These are phyloP conservation scores for Echinometra lucunter DNA, from an alignment of 53 echinoderm and acorn worm genomes.

Conservation along the genomic window DNA sequence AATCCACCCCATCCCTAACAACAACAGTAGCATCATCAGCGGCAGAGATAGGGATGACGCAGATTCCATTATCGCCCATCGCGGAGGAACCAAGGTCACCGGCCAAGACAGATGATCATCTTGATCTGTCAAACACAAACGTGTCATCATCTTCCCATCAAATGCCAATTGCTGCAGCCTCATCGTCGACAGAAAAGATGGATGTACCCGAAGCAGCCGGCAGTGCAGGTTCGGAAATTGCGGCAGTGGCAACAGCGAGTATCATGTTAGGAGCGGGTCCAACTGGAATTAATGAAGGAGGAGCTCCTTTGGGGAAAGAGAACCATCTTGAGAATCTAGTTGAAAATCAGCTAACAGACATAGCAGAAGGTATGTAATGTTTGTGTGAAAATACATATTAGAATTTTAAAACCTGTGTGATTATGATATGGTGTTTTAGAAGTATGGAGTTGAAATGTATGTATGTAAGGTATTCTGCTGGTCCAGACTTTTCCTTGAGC, in stretches of 20 bases:
- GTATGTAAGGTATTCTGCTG: too few relatives aligned
- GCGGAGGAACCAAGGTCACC: conserved; percentile 65
- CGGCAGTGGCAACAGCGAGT: background rate
- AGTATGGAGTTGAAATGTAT: too few relatives aligned
- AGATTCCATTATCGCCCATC: conserved; percentile 68
- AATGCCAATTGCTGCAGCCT: background rate
- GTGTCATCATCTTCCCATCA: conserved; percentile 58
- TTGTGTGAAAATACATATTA: background rate
- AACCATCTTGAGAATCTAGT: background rate
- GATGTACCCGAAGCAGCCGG: background rate
- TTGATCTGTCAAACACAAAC: conserved; percentile 53
- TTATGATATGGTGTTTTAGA: too few relatives aligned
- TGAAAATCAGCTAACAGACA: background rate
- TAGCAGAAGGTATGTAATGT: conserved; percentile 22
- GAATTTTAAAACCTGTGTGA: background rate
- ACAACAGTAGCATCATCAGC: conserved; percentile 46
- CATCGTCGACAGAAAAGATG: conserved; percentile 48
- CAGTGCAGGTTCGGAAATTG: background rate
- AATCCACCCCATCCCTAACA: background rate
- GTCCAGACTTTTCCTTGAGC: background rate
- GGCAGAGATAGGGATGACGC: conserved; percentile 28
- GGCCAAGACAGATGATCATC: conserved; percentile 52
- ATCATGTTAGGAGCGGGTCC: background rate
- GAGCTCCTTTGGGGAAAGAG: background rate
- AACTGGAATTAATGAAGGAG: background rate